These are phyloP conservation scores for Buphagus erythrorhynchus DNA, from an alignment of 2,797 vertebrate species.

Conservation along the genomic window DNA sequence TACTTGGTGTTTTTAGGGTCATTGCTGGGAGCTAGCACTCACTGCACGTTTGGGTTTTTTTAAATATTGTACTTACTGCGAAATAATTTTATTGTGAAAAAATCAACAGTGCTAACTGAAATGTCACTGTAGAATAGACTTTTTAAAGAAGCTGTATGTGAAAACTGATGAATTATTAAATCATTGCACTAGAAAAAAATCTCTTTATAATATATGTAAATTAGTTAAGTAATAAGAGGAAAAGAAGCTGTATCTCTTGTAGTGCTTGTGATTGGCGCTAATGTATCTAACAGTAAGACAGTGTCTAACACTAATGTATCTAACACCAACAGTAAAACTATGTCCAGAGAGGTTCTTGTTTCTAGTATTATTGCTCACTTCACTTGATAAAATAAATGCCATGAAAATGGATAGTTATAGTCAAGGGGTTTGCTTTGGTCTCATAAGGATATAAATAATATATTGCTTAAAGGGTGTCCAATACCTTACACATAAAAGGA, in stretches of 20 bases:
- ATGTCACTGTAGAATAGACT: not conserved
- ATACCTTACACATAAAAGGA: not conserved
- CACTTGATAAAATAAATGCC: not conserved
- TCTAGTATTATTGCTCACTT: not conserved
- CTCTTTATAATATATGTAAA: not conserved
- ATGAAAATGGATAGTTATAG: not conserved
- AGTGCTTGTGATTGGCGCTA: rapidly evolving
- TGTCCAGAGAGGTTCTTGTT: not conserved
- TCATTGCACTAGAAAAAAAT: not conserved
- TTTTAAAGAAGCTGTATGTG: not conserved
- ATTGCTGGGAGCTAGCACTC: not conserved
- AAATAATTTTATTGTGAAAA: not conserved
- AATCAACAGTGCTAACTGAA: not conserved
- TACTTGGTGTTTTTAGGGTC: not conserved
- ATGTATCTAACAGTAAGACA: not conserved
- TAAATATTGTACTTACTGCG: not conserved
- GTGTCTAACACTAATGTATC: not conserved
- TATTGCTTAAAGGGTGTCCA: not conserved
- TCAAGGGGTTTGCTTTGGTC: not conserved
- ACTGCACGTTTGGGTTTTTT: not conserved
- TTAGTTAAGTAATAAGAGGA: not conserved
- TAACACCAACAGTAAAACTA: not conserved
- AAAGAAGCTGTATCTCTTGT: not conserved
- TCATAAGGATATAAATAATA: not conserved
- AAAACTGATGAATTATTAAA: not conserved